A percentile compares a stretch with the other conserved stretches of the same genome.
phyloP scores from a whole-genome alignment of 2,113 vertebrate genomes.

The Plectropomus leopardus region DNA sequence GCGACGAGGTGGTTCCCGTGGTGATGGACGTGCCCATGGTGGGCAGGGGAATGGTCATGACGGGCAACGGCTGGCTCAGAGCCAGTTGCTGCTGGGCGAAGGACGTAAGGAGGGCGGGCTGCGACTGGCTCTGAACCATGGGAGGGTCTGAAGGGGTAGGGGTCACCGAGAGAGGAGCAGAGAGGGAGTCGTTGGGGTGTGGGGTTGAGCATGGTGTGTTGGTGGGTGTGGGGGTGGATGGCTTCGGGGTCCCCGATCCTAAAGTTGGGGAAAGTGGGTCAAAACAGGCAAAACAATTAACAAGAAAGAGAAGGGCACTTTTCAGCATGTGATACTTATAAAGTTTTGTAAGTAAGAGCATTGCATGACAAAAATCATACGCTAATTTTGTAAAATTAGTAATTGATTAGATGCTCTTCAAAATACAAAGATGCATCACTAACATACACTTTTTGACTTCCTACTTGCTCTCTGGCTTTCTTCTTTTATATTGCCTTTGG shows the following conservation, averaged over 20 bases:
- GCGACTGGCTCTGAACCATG: slow-evolving; percentile 81
- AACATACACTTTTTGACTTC: too few species aligned
- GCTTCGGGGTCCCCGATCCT: slow-evolving; percentile 99
- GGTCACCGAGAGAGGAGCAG: slow-evolving; percentile 89
- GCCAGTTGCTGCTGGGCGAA: slow-evolving; percentile 96
- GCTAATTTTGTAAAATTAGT: neutral
- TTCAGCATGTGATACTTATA: neutral
- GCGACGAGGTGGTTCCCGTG: slow-evolving; percentile 92
- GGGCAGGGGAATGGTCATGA: slow-evolving; percentile 98
- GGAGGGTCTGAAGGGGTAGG: slow-evolving; percentile 89
- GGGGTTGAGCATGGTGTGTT: slow-evolving; percentile 96
- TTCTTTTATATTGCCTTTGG: too few species aligned
- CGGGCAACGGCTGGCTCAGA: slow-evolving; percentile 92
- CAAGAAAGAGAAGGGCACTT: neutral
- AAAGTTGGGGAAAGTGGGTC: slow-evolving; percentile 55
- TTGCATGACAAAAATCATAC: too few species aligned
- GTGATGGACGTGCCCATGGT: slow-evolving; percentile 95
- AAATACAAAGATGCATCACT: too few species aligned
- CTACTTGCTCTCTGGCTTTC: too few species aligned
- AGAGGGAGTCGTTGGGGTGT: slow-evolving; percentile 91
- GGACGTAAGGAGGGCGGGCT: slow-evolving; percentile 90
- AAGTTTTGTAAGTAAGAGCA: neutral
- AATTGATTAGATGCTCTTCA: neutral
- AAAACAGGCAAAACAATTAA: slow-evolving; percentile 12
- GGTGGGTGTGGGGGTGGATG: slow-evolving; percentile 96